Percentiles rank a stretch among this genome's conserved stretches.
Conservation (phyloP, 1,140 invertebrate genomes). For the Brachionus plicatilis region DNA sequence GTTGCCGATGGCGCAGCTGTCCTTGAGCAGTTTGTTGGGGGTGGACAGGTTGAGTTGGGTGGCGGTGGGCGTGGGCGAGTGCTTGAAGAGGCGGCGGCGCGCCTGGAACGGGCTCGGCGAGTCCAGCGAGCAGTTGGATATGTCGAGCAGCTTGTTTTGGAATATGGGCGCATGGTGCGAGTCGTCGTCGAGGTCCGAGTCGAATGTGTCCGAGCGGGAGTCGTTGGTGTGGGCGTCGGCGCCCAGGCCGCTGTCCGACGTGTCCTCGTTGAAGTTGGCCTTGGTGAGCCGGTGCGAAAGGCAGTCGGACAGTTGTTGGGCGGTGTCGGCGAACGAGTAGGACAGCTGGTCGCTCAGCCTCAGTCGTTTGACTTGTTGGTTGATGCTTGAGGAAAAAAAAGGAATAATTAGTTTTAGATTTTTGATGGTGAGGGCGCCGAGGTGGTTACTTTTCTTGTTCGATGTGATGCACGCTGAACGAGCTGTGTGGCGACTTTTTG, state of each 20-base stretch:
- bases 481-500: not conserved
- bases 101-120: not conserved
- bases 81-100: not conserved
- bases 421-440: not conserved
- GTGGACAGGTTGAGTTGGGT: not conserved
- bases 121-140: not conserved
- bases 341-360: not conserved
- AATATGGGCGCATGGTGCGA: not conserved
- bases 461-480: not conserved
- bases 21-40: not conserved
- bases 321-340: not conserved
- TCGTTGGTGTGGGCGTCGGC: not conserved
- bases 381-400: not conserved
- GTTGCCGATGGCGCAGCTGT: not conserved
- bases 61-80: not conserved
- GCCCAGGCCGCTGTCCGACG: not conserved
- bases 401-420: not conserved
- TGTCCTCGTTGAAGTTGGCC: constrained; percentile 7
- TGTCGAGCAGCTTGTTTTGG: not conserved
- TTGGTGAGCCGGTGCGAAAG: not conserved
- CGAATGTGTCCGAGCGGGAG: not conserved
- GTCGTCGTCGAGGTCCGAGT: not conserved
- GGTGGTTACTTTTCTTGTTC: not conserved
- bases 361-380: not conserved
- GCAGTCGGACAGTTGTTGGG: not conserved